Conservation (phyloP, 2,113 vertebrate genomes). For the Hydrochoerus hydrochaeris region DNA sequence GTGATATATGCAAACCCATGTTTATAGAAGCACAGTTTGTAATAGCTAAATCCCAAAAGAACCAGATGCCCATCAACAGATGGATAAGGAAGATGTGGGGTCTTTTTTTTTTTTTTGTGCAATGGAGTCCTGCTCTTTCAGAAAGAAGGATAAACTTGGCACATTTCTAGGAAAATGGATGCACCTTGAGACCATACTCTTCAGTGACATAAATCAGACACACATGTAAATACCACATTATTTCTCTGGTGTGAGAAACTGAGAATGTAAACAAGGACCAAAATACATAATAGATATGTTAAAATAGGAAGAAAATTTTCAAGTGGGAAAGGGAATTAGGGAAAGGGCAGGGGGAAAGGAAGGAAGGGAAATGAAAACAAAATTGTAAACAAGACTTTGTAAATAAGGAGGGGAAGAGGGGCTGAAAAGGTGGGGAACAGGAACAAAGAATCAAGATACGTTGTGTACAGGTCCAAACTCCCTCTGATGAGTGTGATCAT, state of each 20-base stretch:
- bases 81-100: not conserved
- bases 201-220: not conserved
- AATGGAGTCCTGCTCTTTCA: not conserved
- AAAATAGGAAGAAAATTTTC: not conserved
- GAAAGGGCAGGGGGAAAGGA: not conserved
- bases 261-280: not conserved
- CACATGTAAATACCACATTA: not conserved
- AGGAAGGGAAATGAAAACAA: not conserved
- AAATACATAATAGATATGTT: not conserved
- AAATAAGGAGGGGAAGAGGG: not conserved
- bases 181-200: not conserved
- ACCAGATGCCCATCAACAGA: not conserved
- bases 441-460: not conserved
- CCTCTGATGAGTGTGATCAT: not conserved
- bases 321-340: not conserved
- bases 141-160: not conserved
- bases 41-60: not conserved
- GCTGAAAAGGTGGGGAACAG: not conserved
- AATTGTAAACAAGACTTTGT: not conserved
- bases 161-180: not conserved
- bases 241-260: not conserved
- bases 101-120: not conserved
- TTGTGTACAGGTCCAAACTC: not conserved
- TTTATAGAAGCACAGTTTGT: not conserved
- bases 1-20: not conserved